Evolutionary conservation across 2,888 invertebrate species (phyloP).

Genomic region (Lasius platythorax): DNA sequence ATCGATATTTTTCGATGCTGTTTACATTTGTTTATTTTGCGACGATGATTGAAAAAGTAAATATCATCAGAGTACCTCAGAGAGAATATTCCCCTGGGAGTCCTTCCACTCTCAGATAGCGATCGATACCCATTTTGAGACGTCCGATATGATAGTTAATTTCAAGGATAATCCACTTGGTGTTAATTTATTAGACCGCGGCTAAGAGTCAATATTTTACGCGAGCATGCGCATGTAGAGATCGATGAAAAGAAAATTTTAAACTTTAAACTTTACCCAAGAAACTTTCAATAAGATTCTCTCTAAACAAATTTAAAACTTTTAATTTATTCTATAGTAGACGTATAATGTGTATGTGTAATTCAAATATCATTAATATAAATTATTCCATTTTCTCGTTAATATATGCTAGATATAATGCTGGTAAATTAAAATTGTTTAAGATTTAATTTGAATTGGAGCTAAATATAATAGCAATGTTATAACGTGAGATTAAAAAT

Average conservation of each 20-base stretch:
- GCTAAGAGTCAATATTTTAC: neutral
- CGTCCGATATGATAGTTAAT: constrained; percentile 21
- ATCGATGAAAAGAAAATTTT: neutral
- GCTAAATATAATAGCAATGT: neutral
- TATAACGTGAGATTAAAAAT: constrained; percentile 26
- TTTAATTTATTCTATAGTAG: neutral
- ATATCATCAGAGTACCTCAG: constrained; percentile 13
- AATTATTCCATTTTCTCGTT: neutral
- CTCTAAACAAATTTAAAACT: neutral
- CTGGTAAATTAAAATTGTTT: neutral
- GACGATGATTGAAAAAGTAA: neutral
- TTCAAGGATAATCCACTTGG: constrained; percentile 43
- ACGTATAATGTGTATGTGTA: neutral
- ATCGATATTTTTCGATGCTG: neutral
- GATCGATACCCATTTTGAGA: constrained; percentile 33
- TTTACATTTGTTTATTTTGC: constrained; percentile 26
- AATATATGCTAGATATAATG: neutral
- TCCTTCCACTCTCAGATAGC: neutral
- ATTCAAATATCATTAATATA: neutral
- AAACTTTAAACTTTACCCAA: neutral
- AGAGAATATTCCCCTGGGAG: neutral
- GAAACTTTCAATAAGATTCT: neutral
- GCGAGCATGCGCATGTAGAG: neutral
- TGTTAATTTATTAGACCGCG: constrained; percentile 29
- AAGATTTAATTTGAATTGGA: neutral